Conservation (phyloP, 2,113 vertebrate species). For the Antechinus flavipes region DNA sequence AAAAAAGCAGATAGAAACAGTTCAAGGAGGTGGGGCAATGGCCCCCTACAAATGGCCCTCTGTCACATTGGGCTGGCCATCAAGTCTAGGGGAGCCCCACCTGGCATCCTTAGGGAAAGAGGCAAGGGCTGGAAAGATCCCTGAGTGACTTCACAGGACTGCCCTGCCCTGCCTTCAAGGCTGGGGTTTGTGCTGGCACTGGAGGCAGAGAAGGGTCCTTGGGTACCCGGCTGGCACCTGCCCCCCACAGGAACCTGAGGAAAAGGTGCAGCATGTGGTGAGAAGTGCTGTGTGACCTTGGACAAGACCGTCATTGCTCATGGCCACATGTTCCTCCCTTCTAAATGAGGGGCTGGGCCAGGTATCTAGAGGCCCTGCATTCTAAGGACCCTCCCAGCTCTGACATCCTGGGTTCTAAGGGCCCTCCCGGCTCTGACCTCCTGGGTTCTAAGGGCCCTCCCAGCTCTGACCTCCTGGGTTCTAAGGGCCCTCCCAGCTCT, state of each 20-base stretch:
- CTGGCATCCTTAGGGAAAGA: not conserved
- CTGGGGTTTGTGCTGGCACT: not conserved
- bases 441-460: too few relatives aligned
- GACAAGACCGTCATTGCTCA: not conserved
- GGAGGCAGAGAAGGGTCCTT: not conserved
- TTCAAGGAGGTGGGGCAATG: not conserved
- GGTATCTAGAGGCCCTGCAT: not conserved
- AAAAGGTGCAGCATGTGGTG: not conserved
- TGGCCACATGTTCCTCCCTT: not conserved
- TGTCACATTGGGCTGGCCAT: not conserved
- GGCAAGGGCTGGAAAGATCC: not conserved
- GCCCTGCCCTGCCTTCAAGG: not conserved
- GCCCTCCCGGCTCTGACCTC: not conserved
- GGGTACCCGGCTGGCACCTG: not conserved
- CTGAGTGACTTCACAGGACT: not conserved
- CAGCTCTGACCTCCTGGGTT: too few relatives aligned
- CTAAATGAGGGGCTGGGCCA: not conserved
- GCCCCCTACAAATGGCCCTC: not conserved
- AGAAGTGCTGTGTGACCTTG: not conserved
- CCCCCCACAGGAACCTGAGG: not conserved
- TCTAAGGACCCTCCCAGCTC: not conserved
- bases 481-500: too few relatives aligned
- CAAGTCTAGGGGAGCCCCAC: not conserved
- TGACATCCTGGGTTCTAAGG: not conserved
- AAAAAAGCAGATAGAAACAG: constrained; percentile 72